Conservation (phyloP, 2,797 vertebrate genomes). For the Myripristis jacobus region DNA sequence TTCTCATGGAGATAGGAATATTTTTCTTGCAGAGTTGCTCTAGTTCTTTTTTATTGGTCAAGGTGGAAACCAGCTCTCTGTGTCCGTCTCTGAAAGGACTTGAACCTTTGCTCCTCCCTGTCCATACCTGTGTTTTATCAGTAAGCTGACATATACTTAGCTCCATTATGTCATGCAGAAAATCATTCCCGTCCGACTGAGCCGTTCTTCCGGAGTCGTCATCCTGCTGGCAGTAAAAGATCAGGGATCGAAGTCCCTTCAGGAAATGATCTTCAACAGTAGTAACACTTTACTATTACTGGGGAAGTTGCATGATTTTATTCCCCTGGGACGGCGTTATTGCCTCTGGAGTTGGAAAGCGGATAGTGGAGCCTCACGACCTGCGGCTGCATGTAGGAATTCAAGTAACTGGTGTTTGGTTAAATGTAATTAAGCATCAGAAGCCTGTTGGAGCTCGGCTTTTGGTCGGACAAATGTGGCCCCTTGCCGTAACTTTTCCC, state of each 20-base stretch:
- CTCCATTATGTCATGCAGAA: constrained; percentile 19
- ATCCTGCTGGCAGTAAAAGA: constrained; percentile 18
- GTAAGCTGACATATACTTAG: background rate
- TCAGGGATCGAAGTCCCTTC: constrained; percentile 47
- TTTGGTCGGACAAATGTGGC: constrained; percentile 12
- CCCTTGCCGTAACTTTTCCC: background rate
- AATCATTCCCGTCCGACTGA: background rate
- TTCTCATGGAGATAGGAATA: no score
- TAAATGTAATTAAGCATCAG: background rate
- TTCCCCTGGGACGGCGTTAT: background rate
- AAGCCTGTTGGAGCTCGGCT: background rate
- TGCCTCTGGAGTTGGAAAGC: no score
- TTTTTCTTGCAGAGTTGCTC: no score
- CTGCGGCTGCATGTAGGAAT: no score
- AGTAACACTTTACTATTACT: background rate
- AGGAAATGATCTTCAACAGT: constrained; percentile 27
- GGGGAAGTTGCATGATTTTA: background rate
- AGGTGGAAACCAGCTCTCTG: constrained; percentile 19
- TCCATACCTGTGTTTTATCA: constrained; percentile 41
- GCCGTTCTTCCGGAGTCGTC: constrained; percentile 6
- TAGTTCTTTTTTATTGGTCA: no score
- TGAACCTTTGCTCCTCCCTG: constrained; percentile 44
- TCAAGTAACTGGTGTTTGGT: no score
- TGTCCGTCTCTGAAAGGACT: constrained; percentile 29
- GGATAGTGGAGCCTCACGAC: no score